Conservation (phyloP, 2,888 invertebrate genomes). For the Apodemia duryi region DNA sequence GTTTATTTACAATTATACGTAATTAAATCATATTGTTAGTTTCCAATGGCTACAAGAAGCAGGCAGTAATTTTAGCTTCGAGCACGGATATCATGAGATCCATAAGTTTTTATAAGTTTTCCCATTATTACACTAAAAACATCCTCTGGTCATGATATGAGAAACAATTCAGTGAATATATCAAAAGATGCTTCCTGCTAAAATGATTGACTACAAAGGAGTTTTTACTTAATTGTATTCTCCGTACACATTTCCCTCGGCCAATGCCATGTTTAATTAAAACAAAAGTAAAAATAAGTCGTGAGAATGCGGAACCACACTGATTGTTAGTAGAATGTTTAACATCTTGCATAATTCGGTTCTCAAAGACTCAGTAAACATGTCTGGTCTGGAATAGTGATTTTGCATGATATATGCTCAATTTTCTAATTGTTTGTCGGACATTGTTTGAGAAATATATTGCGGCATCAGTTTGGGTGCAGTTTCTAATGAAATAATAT, state of each 20-base stretch:
- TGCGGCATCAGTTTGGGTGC: conserved; percentile 3
- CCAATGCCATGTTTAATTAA: conserved; percentile 15
- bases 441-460: background rate
- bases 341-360: conserved; percentile 10
- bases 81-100: background rate
- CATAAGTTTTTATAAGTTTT: background rate
- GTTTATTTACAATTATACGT: no score
- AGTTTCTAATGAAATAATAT: background rate
- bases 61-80: background rate
- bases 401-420: conserved; percentile 13
- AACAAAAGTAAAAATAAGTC: conserved; percentile 16
- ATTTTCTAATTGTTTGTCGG: conserved; percentile 6
- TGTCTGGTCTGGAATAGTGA: conserved; percentile 7
- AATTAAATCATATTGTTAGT: no score
- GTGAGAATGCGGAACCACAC: conserved; percentile 17
- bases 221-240: conserved; percentile 21
- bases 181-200: background rate
- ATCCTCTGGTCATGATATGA: conserved; percentile 3
- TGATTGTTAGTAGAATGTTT: conserved; percentile 3
- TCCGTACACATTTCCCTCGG: conserved; percentile 18
- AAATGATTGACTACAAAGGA: conserved; percentile 27
- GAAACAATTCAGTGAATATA: background rate
- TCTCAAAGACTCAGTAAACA: conserved; percentile 11
- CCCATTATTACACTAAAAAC: conserved; percentile 9
- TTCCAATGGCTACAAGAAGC: background rate